Conservation (phyloP, 2,888 invertebrate genomes). For the Parapristionchus giblindavisi region DNA sequence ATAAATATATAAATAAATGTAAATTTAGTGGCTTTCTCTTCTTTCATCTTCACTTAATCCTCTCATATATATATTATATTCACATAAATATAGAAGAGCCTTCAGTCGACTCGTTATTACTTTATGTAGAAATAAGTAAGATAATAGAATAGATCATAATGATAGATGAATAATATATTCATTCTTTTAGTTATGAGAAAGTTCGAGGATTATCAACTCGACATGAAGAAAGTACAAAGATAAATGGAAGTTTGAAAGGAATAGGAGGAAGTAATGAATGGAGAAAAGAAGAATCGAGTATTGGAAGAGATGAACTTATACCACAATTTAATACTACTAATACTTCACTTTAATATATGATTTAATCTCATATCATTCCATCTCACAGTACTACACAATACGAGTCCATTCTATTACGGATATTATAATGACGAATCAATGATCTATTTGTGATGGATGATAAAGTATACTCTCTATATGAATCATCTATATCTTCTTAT, state of each 20-base stretch:
- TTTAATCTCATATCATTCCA: no score
- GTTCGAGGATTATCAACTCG: constrained; percentile 48
- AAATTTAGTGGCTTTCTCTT: constrained; percentile 67
- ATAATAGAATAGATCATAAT: not conserved
- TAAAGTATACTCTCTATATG: no score
- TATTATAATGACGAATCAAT: no score
- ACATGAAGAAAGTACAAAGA: not conserved
- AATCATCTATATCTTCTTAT: no score
- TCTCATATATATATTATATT: constrained; percentile 67
- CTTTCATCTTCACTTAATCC: constrained; percentile 67
- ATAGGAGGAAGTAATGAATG: constrained; percentile 1
- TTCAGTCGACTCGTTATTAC: constrained; percentile 66
- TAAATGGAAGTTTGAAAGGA: not conserved
- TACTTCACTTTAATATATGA: no score
- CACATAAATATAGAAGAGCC: constrained; percentile 66
- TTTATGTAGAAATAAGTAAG: constrained; percentile 56
- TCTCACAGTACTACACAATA: no score
- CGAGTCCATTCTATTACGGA: no score
- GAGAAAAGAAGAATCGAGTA: constrained; percentile 6
- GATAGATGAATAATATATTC: constrained; percentile 1
- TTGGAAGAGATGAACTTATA: no score
- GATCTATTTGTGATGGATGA: no score
- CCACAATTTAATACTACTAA: no score
- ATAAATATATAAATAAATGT: no score
- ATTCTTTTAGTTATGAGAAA: constrained; percentile 51